Evolutionary conservation across 2,113 vertebrate species (phyloP), one percentile per base, ranked within the genome.

Genomic region (Hiodon tergisus): DNA sequence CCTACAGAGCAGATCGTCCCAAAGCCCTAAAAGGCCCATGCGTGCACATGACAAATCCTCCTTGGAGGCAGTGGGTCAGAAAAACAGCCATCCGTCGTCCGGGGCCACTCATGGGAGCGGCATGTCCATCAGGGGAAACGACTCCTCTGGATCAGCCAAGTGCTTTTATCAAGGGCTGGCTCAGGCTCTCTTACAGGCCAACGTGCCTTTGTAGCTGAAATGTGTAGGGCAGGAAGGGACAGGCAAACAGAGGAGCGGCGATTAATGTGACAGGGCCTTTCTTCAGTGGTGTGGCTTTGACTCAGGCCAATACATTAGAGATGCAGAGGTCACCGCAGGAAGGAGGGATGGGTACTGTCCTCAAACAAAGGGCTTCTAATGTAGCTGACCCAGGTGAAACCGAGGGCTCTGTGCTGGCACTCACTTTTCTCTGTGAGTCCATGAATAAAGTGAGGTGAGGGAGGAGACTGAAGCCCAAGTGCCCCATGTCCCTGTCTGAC

Each of bases 31-130:
- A 47, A 73, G 5, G 6, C 5, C n/a, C 9, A 14, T n/a, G 9
- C 16, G 31, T 46, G 52, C 14, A 31, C 11, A 73, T 63, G 72
- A 73, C 61, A 63, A 65, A 74, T 57, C 13, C 9, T 5, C 61
- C 53, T 2, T 52, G 65, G 58, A 76, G 80, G 83, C 79, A 66
- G 78, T 16, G 61, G 86, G 87, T 89, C 87, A 89, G 81, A 80
- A 88, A 89, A 90, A 88, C 87, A 88, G 79, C 80, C 85, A 86
- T 89, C 83, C 83, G 85, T 90, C 82, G 63, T 58, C 51, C 76
- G 79, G 79, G 74, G 63, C 67, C 74, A 62, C 81, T 80, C 51
- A 7, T 78, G 76, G 71, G 81, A 75, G 68, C 77, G 75, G 76
- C 79, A 73, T 78, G 78, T 57, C 57, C 85, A 80, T 84, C 83